Conservation (phyloP, 1,140 invertebrate species). For the Scaptomyza montana region DNA sequence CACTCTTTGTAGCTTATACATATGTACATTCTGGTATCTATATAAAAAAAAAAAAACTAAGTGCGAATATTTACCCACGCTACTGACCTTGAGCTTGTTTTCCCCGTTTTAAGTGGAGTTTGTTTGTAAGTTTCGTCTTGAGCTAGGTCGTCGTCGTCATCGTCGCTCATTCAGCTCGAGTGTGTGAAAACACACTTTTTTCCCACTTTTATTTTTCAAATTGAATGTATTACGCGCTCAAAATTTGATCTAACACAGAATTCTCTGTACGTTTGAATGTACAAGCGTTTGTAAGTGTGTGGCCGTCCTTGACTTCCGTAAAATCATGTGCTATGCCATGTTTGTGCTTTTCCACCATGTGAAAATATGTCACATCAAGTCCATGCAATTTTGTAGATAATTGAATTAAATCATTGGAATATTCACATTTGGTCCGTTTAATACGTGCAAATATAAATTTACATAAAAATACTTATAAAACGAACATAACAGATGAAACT, state of each 20-base stretch:
- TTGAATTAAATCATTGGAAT: no score
- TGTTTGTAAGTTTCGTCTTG: conserved; percentile 10
- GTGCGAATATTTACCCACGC: conserved; percentile 60
- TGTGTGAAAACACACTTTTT: conserved; percentile 72
- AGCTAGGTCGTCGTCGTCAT: conserved; percentile 4
- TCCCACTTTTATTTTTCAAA: conserved; percentile 76
- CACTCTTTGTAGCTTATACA: not conserved
- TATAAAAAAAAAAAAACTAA: not conserved
- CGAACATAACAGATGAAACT: not conserved
- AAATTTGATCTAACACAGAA: conserved; percentile 39
- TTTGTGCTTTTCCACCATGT: not conserved
- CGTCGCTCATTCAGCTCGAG: conserved; percentile 47
- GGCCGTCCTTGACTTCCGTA: conserved; percentile 33
- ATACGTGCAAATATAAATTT: not conserved
- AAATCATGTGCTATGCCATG: not conserved
- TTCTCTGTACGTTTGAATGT: not conserved
- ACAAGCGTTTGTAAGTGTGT: conserved; percentile 3
- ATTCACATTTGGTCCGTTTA: not conserved
- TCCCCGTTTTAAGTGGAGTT: conserved; percentile 60
- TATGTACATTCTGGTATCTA: not conserved
- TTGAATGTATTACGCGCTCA: conserved; percentile 54
- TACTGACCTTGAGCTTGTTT: conserved; percentile 77
- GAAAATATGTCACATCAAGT: conserved; percentile 8
- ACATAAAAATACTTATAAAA: not conserved
- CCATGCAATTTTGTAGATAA: not conserved